Evolutionary conservation across 2,113 vertebrate genomes (phyloP).

Genomic region (Macquaria ambigua): DNA sequence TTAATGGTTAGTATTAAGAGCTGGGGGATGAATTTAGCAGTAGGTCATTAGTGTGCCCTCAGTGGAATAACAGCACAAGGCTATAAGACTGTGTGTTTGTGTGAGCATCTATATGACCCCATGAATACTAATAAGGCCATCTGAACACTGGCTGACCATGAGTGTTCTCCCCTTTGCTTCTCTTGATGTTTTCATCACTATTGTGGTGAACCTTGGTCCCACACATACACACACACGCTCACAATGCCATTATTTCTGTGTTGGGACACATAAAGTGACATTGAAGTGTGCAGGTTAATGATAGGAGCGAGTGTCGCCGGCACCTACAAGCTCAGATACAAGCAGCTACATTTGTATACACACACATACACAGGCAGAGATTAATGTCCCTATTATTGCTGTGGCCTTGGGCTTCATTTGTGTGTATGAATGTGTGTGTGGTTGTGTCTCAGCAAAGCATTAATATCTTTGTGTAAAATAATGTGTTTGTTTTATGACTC

Average conservation of each 20-base stretch:
- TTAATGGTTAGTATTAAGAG: conserved; percentile 61
- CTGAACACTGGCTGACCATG: conserved; percentile 39
- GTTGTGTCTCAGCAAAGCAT: conserved; percentile 1
- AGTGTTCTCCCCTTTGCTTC: conserved; percentile 39
- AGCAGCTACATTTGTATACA: conserved; percentile 37
- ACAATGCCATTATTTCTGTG: neutral
- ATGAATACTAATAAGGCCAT: conserved; percentile 68
- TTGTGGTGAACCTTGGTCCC: conserved; percentile 13
- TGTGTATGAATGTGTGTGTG: neutral
- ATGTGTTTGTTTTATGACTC: conserved; percentile 6
- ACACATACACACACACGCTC: conserved; percentile 6
- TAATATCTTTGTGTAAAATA: conserved; percentile 3
- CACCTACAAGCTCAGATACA: conserved; percentile 38
- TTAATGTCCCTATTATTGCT: conserved; percentile 33
- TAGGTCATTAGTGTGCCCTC: conserved; percentile 41
- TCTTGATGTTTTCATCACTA: conserved; percentile 55
- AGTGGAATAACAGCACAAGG: conserved; percentile 40
- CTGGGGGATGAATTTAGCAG: conserved; percentile 13
- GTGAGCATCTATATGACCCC: conserved; percentile 45
- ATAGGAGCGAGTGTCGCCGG: conserved; percentile 19
- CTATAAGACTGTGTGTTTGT: conserved; percentile 28
- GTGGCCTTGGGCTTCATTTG: conserved; percentile 32
- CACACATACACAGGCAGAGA: conserved; percentile 31
- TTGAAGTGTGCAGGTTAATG: conserved; percentile 51
- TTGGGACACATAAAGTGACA: conserved; percentile 37